Conservation (phyloP, 1,140 invertebrate genomes). For the Cardiocondyla obscurior region DNA sequence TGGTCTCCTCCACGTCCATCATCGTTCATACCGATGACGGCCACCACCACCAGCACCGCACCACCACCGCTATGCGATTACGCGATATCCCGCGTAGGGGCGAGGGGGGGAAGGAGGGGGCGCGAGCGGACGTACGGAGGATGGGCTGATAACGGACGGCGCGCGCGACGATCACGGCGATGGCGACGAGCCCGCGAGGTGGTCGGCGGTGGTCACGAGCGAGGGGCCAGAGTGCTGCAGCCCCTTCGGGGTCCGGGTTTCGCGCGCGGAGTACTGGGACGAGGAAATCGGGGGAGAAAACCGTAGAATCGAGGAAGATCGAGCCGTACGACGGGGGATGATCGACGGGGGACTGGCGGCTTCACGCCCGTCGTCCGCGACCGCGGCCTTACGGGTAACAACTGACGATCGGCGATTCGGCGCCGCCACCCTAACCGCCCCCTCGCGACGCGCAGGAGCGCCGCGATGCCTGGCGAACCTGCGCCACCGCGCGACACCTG, state of each 20-base stretch:
- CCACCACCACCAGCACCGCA: constrained; percentile 18
- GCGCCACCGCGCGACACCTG: constrained; percentile 71
- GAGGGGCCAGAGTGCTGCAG: constrained; percentile 23
- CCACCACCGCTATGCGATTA: constrained; percentile 31
- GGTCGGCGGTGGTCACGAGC: neutral
- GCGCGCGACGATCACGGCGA: constrained; percentile 2
- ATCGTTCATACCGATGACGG: constrained; percentile 79
- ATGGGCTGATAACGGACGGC: constrained; percentile 45
- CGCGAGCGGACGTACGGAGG: neutral
- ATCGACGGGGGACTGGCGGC: constrained; percentile 70
- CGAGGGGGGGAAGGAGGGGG: no score
- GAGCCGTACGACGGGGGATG: constrained; percentile 54
- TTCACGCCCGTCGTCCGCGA: constrained; percentile 81
- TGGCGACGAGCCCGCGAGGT: constrained; percentile 18
- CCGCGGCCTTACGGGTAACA: constrained; percentile 82
- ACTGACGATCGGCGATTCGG: constrained; percentile 78
- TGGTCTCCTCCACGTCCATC: constrained; percentile 82
- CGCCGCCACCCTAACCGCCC: constrained; percentile 70
- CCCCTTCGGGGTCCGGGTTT: neutral
- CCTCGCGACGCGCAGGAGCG: constrained; percentile 67
- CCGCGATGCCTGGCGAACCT: constrained; percentile 75
- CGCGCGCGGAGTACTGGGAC: constrained; percentile 14
- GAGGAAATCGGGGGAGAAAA: constrained; percentile 30
- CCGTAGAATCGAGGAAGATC: constrained; percentile 55
- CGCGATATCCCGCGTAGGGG: neutral